phyloP scores from a whole-genome alignment of 2,797 vertebrate species.

The Micrastur ruficollis region DNA sequence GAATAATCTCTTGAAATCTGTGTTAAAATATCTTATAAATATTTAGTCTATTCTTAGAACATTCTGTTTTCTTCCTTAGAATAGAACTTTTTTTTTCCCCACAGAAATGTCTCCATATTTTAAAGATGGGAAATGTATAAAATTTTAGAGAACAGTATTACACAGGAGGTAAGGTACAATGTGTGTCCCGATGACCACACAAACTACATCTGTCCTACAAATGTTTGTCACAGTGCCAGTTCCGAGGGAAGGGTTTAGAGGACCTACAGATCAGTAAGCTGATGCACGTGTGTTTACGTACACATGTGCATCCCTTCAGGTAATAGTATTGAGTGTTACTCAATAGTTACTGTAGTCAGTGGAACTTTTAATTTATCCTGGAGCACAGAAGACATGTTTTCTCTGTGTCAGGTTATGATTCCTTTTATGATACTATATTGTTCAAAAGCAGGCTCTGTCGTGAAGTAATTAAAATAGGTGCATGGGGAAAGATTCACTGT shows the following conservation, averaged over 20 bases:
- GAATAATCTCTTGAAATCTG: not conserved
- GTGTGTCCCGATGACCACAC: not conserved
- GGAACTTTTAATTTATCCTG: not conserved
- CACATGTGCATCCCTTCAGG: not conserved
- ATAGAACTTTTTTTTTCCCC: not conserved
- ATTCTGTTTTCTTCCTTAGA: not conserved
- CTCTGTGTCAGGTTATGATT: not conserved
- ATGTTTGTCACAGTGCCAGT: accelerated
- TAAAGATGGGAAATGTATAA: not conserved
- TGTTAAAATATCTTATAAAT: not conserved
- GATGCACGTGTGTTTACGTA: accelerated
- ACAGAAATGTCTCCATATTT: not conserved
- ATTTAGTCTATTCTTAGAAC: not conserved
- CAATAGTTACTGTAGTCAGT: not conserved
- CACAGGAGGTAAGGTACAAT: not conserved
- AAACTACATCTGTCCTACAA: not conserved
- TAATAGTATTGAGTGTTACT: not conserved
- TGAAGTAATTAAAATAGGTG: not conserved
- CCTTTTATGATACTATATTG: not conserved
- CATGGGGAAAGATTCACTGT: not conserved
- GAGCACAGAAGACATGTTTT: not conserved
- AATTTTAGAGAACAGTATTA: not conserved
- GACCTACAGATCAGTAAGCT: not conserved
- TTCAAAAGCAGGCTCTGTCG: not conserved
- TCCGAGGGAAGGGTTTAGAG: not conserved